Percentiles rank a stretch among this genome's conserved stretches.
phyloP scores from a whole-genome alignment of 2,888 invertebrate species.

The Hofmannophila pseudospretella region DNA sequence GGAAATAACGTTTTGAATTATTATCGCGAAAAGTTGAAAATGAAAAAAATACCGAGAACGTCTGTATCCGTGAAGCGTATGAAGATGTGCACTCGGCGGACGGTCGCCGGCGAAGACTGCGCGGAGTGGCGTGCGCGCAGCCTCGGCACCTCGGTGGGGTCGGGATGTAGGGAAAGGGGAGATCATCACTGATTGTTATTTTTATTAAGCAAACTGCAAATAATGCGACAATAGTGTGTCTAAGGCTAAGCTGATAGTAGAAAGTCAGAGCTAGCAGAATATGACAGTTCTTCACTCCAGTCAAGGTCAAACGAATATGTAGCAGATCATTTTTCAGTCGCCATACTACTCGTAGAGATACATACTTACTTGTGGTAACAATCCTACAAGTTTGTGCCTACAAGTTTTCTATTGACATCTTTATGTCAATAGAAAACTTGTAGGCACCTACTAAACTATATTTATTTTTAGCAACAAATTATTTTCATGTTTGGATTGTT shows the following conservation, averaged over 20 bases:
- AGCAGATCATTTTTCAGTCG: too few species aligned
- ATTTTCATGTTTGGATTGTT: too few species aligned
- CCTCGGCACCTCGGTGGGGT: slow-evolving; percentile 25
- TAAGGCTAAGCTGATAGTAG: not conserved
- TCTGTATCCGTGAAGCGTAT: slow-evolving; percentile 24
- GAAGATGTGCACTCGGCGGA: slow-evolving; percentile 46
- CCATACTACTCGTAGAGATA: too few species aligned
- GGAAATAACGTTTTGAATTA: slow-evolving; percentile 15
- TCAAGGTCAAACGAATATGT: not conserved
- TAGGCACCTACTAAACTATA: too few species aligned
- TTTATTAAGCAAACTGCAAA: slow-evolving; percentile 32
- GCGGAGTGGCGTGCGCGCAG: slow-evolving; percentile 26
- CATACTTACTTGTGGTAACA: too few species aligned
- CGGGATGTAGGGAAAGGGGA: slow-evolving; percentile 12
- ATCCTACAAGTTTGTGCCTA: too few species aligned
- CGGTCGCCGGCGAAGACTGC: slow-evolving; percentile 41
- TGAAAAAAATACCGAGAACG: slow-evolving; percentile 25
- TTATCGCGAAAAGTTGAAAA: slow-evolving; percentile 11
- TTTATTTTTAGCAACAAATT: too few species aligned
- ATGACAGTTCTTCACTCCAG: not conserved
- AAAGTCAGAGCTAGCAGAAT: slow-evolving; percentile 1
- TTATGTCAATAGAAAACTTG: too few species aligned
- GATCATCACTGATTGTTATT: slow-evolving; percentile 19
- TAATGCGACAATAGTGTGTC: slow-evolving; percentile 4
- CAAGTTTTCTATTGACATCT: too few species aligned